Evolutionary conservation across 2,113 vertebrate species (phyloP).

Genomic region (Canis aureus): DNA sequence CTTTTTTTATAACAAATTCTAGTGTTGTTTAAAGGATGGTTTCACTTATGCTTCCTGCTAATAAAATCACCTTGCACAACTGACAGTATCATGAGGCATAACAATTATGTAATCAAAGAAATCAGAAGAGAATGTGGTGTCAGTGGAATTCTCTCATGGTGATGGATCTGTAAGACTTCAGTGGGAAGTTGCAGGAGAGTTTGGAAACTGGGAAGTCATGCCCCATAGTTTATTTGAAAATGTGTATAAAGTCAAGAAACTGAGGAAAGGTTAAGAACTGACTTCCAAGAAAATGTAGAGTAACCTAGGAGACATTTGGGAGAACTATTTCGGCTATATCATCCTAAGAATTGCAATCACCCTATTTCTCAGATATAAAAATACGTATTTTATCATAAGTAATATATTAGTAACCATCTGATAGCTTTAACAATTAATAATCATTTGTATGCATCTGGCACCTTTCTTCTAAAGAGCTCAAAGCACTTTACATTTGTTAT

Average conservation of each 20-base stretch:
- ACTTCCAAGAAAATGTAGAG: neutral
- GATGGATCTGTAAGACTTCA: neutral
- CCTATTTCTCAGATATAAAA: constrained; percentile 58
- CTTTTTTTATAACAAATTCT: constrained; percentile 16
- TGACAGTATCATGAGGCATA: neutral
- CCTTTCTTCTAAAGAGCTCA: constrained; percentile 80
- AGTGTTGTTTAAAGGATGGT: neutral
- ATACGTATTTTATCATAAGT: constrained; percentile 57
- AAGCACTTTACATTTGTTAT: constrained; percentile 78
- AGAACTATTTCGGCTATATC: neutral
- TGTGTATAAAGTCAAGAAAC: neutral
- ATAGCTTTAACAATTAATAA: constrained; percentile 80
- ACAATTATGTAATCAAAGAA: neutral
- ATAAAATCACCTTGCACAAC: neutral
- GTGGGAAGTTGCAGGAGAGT: neutral
- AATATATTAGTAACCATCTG: constrained; percentile 67
- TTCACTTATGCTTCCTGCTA: constrained; percentile 19
- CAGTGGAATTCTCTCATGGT: neutral
- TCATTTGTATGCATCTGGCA: constrained; percentile 78
- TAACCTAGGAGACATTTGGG: neutral
- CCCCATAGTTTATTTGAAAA: neutral
- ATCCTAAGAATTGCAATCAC: neutral
- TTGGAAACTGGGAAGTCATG: neutral
- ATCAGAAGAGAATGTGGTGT: neutral
- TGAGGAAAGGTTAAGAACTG: neutral